phyloP scores from a whole-genome alignment of 2,113 vertebrate genomes.

The Smithornis capensis region DNA sequence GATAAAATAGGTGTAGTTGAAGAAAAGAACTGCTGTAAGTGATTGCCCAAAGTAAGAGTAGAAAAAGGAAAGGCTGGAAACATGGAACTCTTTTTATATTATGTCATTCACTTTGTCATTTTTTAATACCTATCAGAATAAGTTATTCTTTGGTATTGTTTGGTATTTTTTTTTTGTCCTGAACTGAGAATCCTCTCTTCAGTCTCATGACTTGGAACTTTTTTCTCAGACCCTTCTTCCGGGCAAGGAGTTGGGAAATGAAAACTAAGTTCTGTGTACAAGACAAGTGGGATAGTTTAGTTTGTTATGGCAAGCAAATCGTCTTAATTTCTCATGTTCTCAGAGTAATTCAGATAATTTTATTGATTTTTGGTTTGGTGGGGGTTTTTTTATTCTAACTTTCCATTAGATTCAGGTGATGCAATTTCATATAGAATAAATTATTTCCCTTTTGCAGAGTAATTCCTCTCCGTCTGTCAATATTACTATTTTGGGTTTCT shows the following conservation, averaged over 20 bases:
- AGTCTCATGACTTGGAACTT: not conserved
- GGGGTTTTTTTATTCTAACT: not conserved
- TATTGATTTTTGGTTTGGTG: no score
- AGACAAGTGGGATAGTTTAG: not conserved
- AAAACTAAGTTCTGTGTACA: not conserved
- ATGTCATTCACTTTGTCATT: not conserved
- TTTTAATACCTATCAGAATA: not conserved
- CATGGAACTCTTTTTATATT: not conserved
- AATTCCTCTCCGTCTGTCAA: not conserved
- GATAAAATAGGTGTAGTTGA: not conserved
- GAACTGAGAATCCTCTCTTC: not conserved
- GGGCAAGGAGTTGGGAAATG: not conserved
- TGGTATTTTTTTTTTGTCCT: rapidly evolving
- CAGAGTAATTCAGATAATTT: not conserved
- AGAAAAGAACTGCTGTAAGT: not conserved
- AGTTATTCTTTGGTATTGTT: not conserved
- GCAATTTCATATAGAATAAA: not conserved
- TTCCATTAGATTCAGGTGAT: not conserved
- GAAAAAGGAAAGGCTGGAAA: not conserved
- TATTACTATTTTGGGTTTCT: not conserved
- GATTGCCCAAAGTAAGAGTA: not conserved
- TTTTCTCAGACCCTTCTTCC: not conserved
- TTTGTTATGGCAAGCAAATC: not conserved
- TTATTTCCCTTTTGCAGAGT: not conserved
- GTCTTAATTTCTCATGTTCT: not conserved